Evolutionary conservation across 2,113 vertebrate genomes (phyloP), one percentile per base, ranked within the genome.

Genomic region (Mugil cephalus): DNA sequence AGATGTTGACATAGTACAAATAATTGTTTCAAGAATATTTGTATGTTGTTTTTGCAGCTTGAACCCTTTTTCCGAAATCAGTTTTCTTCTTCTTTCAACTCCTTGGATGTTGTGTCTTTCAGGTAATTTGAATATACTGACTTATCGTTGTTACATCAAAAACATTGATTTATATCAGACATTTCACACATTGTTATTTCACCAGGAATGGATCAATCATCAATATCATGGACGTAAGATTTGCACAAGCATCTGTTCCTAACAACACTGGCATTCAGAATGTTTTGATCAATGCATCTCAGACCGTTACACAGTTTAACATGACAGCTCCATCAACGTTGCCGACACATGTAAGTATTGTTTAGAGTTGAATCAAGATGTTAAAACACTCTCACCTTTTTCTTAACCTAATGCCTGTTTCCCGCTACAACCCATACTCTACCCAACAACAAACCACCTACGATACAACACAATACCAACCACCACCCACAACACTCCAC

Each of bases 171-270:
- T 5, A 30, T 3, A 30, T 30, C 24, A 30, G 24, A 2, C 24
- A 30, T 30, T 30, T 30, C 24, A 30, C 24, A 30, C 24, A 30
- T 3, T 21, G 43, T 11, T 50, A 1, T 7, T 10, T 75, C 73
- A 68, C 1, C 75, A 89, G 89, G 1, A 36, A 58, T 24, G 87
- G 83, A 45, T 87, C 83, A 13, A 62, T 85, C 47, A 36, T 79
- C 42, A 80, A 74, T 15, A 24, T 1, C 2, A 1, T 66, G 1
- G 0, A 47, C 2, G 0, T 79, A 12, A 2, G 1, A 4, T 83
- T 88, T 36, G 11, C 3, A 18, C 36, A 53, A 5, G 13, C 35
- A 15, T 30, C 45, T 10, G 60, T 77, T 40, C 88, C 87, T 30
- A 58, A 17, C 51, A 2, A 10, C 30, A 19, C 8, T n/a, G 3